Evolutionary conservation across 2,888 invertebrate genomes (phyloP).

Genomic region (Polietes domitor): DNA sequence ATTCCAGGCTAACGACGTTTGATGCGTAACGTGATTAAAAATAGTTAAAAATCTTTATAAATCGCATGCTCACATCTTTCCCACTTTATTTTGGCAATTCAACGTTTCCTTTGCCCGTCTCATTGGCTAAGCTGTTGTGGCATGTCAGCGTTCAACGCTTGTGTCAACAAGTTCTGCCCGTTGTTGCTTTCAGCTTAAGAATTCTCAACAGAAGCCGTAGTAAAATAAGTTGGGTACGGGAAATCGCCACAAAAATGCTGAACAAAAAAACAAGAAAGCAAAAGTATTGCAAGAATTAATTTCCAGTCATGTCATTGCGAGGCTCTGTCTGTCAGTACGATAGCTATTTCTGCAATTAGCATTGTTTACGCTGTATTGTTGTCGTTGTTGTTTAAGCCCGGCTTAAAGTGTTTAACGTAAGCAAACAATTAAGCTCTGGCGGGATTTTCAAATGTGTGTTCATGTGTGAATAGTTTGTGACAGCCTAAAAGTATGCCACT

Average conservation of each 20-base stretch:
- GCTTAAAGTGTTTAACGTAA: conserved; percentile 38
- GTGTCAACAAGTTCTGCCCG: conserved; percentile 21
- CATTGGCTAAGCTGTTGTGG: too few species aligned
- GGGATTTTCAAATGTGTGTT: conserved; percentile 5
- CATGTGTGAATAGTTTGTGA: background rate
- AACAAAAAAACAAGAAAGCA: background rate
- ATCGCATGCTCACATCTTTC: too few species aligned
- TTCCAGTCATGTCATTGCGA: background rate
- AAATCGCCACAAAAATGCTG: background rate
- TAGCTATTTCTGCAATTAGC: background rate
- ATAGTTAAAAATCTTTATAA: too few species aligned
- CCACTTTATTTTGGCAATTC: too few species aligned
- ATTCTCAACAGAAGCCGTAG: conserved; percentile 38
- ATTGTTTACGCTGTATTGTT: background rate
- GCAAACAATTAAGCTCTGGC: conserved; percentile 17
- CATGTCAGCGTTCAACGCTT: background rate
- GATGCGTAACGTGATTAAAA: too few species aligned
- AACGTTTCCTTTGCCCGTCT: too few species aligned
- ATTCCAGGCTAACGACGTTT: too few species aligned
- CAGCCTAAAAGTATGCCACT: conserved; percentile 42
- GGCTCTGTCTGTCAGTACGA: too few species aligned
- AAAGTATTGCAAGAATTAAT: background rate
- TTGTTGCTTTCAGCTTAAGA: conserved; percentile 24
- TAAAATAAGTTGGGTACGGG: background rate
- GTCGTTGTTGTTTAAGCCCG: conserved; percentile 18